Evolutionary conservation across 2,113 vertebrate genomes (phyloP), one percentile per base, ranked within the genome.

Genomic region (Phalacrocorax brasilianus): DNA sequence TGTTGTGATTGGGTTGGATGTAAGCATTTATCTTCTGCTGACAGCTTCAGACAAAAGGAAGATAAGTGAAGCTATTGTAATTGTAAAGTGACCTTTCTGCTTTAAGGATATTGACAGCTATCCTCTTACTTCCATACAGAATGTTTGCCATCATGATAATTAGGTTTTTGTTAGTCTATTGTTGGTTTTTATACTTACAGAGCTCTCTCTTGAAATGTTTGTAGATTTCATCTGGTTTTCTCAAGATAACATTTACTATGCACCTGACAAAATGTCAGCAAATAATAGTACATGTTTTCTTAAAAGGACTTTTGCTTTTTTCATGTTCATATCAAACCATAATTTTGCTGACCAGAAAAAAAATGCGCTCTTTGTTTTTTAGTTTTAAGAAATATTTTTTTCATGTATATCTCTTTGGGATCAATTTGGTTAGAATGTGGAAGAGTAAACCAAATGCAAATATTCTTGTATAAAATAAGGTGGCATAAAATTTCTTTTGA

Each of bases 201-300:
- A 81, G 33, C 18, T 89, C n/a, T 87, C 38, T 94, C 65, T 88
- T 49, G 21, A 91, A 91, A 56, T 81, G 20, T 92, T 93, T 91
- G 61, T 88, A 93, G 91, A 84, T 96, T 96, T 95, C 75, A 79
- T 81, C 63, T 67, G 42, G 7, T 78, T 94, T 95, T 40, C 59
- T 94, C 85, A 93, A 93, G 93, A 92, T 88, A 97, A 81, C 38
- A 49, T 95, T 96, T 94, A 92, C 85, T 59, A 52, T 44, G 44
- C 47, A 85, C 45, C 78, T 95, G 84, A 92, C 81, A 97, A 96
- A 96, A 97, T 86, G 86, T 86, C 93, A 97, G 68, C 72, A 95
- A 96, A 92, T 56, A 73, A 17, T 62, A 68, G 38, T 33, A 83
- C 38, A 68, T 35, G 18, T 83, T 95, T 91, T 96, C 59, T 95